Evolutionary conservation across 2,113 vertebrate genomes (phyloP).

Genomic region (Pristiophorus japonicus): DNA sequence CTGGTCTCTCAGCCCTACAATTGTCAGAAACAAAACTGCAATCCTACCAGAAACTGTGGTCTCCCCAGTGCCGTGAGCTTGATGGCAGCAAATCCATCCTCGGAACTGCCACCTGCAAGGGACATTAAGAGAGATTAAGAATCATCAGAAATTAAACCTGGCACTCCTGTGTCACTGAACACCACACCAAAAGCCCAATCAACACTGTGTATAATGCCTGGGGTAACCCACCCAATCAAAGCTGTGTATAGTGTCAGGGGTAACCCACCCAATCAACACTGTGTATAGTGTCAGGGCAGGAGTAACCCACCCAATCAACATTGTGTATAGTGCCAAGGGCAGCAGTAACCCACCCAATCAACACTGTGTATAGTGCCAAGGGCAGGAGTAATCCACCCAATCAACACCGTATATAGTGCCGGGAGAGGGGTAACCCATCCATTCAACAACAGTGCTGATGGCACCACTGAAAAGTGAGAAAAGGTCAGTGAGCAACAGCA

Average conservation of each 20-base stretch:
- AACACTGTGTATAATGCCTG: no score
- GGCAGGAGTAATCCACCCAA: background rate
- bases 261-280: no score
- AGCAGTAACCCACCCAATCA: background rate
- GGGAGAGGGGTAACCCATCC: background rate
- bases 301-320: no score
- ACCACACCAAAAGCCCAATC: background rate
- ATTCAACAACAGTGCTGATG: background rate
- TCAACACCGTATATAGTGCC: background rate
- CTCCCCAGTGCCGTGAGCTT: conserved; percentile 81
- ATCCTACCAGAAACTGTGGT: conserved; percentile 84
- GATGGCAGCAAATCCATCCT: conserved; percentile 77
- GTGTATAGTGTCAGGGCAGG: no score
- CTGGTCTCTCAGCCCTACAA: background rate
- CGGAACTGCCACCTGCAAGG: conserved; percentile 65
- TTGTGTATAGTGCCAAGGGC: no score
- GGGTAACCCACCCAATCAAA: no score
- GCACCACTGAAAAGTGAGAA: background rate
- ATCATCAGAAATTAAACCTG: background rate
- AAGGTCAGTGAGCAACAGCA: background rate
- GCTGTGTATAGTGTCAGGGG: no score
- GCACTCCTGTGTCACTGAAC: no score
- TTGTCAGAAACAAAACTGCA: background rate
- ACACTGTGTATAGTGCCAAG: background rate
- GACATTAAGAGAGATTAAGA: background rate